phyloP scores from a whole-genome alignment of 1,140 invertebrate species.

The Solenopsis invicta region DNA sequence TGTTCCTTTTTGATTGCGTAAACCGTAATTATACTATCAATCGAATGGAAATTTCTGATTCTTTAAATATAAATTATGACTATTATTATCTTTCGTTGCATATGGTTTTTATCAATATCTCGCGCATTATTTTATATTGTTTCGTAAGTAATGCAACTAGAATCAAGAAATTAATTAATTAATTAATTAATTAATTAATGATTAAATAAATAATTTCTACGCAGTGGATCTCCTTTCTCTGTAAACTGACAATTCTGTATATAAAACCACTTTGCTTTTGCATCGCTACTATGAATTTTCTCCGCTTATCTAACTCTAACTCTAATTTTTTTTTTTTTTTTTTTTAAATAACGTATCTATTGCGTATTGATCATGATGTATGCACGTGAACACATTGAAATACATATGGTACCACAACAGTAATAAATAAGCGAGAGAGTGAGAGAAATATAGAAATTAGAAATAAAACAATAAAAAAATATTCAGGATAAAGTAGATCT shows the following conservation, averaged over 20 bases:
- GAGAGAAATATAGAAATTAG: not conserved
- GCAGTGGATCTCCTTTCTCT: not conserved
- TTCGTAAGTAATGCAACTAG: conserved; percentile 12
- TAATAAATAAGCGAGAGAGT: not conserved
- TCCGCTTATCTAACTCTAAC: conserved; percentile 43
- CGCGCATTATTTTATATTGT: not conserved
- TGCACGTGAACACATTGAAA: conserved; percentile 43
- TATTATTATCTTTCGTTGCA: not conserved
- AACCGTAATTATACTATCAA: conserved; percentile 36
- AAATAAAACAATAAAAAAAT: not conserved
- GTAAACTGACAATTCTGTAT: not conserved
- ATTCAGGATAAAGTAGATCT: not conserved
- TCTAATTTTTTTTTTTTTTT: too few relatives aligned
- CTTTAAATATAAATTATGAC: conserved; percentile 44
- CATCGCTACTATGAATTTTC: conserved; percentile 29
- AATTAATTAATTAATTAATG: too few relatives aligned
- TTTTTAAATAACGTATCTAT: conserved; percentile 58
- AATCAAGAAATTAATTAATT: not conserved
- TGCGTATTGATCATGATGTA: conserved; percentile 44
- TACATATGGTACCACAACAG: not conserved
- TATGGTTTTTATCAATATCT: not conserved
- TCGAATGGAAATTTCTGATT: conserved; percentile 47
- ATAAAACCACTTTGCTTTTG: conserved; percentile 34
- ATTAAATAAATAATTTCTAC: not conserved
- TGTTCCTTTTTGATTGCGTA: conserved; percentile 37